Evolutionary conservation across 2,797 vertebrate genomes (phyloP), one percentile per base, ranked within the genome.

Genomic region (Ptychadena robeensis): DNA sequence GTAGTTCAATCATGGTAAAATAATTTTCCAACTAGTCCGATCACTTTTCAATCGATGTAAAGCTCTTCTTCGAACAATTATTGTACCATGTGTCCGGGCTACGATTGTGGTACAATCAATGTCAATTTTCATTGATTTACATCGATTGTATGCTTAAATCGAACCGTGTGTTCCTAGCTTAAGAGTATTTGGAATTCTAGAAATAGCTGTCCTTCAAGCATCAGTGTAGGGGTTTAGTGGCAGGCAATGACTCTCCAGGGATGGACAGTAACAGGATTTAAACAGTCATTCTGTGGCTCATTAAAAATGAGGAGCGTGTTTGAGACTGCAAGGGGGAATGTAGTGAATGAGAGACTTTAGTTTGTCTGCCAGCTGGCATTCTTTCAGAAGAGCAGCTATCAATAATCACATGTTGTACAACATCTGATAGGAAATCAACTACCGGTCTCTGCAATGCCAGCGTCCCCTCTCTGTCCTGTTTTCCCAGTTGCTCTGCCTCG

Each of bases 401-500:
- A 90, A 28, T 1, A 90, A 73, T 82, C 9, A 0, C 67, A 78
- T 0, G 7, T 80, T 0, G 22, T 40, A 85, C 82, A 87, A 75
- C 86, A 82, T 87, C 87, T 61, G 31, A 88, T 82, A 86, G 86
- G 85, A 86, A 89, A 86, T 86, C 86, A 85, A 8, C 85, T 82
- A 34, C 83, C 0, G 0, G 82, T 48, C 86, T 88, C 82, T 86
- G 90, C 90, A 92, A 94, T 92, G 90, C 84, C 1, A 0, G 84
- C 0, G 0, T 85, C 88, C 85, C 85, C 87, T 34, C 11, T 1
- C 80, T 0, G 0, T 82, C 87, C 86, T 93, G 92, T 93, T 93
- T 93, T 93, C 89, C 89, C 93, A 95, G 93, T 93, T 94, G 94
- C n/a, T 92, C 89, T 84, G 75, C 87, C 92, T 90, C 90, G 91